Evolutionary conservation across 2,113 vertebrate species (phyloP).

Genomic region (Daubentonia madagascariensis): DNA sequence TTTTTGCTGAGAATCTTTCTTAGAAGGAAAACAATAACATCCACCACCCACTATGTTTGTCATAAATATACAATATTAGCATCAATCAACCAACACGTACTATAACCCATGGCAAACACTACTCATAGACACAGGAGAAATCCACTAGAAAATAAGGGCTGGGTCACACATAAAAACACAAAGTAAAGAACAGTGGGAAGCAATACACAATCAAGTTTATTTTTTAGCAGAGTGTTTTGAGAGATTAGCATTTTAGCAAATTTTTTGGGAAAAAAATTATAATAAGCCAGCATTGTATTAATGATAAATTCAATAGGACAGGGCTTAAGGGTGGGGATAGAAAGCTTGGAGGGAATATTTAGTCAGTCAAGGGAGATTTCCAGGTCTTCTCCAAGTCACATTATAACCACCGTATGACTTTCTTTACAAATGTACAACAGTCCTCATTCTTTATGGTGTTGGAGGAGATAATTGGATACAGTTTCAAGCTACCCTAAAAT

Average conservation of each 20-base stretch:
- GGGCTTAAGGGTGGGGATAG: neutral
- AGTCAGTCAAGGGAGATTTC: neutral
- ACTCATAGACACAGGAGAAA: neutral
- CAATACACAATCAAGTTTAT: neutral
- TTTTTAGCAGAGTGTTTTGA: neutral
- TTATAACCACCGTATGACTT: neutral
- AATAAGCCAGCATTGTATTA: neutral
- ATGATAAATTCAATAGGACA: neutral
- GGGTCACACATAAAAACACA: neutral
- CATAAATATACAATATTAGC: neutral
- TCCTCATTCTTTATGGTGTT: neutral
- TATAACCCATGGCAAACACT: neutral
- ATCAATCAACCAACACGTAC: neutral
- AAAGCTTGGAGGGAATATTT: neutral
- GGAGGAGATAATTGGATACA: slow-evolving; percentile 33
- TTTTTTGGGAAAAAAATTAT: neutral
- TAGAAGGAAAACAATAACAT: neutral
- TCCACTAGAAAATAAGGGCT: neutral
- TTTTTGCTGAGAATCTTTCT: neutral
- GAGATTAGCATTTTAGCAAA: neutral
- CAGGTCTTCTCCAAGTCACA: neutral
- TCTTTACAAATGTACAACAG: slow-evolving; percentile 3
- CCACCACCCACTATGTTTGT: neutral
- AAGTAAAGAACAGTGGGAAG: neutral
- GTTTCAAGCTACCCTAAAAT: slow-evolving; percentile 48